Base-by-base conservation (phyloP, 2,113 vertebrate species). In the Pongo abelii region DNA sequence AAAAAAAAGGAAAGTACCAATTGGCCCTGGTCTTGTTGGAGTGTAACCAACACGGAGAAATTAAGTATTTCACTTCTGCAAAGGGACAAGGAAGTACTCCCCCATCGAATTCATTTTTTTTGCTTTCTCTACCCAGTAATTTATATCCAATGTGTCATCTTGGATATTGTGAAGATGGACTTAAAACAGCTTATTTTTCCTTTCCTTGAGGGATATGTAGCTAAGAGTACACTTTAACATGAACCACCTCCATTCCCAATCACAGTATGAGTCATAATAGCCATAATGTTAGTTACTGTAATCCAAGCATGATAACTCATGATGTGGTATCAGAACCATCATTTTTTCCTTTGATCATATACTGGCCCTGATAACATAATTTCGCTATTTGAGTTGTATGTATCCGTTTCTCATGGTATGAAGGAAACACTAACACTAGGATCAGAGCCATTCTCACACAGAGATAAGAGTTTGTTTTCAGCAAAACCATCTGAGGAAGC, bases 61-160 rank as follows among this genome's bases (percentile, higher is more conserved):
- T 94, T 85, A 78, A 96, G 43, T 93, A 78, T 88, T 94, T 89
- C 46, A 94, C 35, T 96, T 87, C 55, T 86, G 48, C 70, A 96
- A 74, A 83, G 43, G 9, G 27, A 92, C 72, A 27, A 97, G 43
- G 67, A 94, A 79, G 67, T 3, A 77, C n/a, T 92, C 3, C 94
- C 87, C 90, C 32, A 77, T 38, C 75, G 55, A 85, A 61, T 80
- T 97, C 18, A 87, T 23, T 40, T 92, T 59, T 59, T 59, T 59
- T 57, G 23, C 30, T 80, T 91, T 95, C 85, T 61, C 32, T 97
- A 32, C 35, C 61, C 23, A 83, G 27, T 94, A 84, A 95, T 74
- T 93, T 93, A 74, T 83, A 89, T 59, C 40, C 48, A 84, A 3
- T 46, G 8, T 95, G 22, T 94, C 50, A 80, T 83, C 61, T 43